Conservation (phyloP, 2,797 vertebrate species). For the Gouania willdenowi region DNA sequence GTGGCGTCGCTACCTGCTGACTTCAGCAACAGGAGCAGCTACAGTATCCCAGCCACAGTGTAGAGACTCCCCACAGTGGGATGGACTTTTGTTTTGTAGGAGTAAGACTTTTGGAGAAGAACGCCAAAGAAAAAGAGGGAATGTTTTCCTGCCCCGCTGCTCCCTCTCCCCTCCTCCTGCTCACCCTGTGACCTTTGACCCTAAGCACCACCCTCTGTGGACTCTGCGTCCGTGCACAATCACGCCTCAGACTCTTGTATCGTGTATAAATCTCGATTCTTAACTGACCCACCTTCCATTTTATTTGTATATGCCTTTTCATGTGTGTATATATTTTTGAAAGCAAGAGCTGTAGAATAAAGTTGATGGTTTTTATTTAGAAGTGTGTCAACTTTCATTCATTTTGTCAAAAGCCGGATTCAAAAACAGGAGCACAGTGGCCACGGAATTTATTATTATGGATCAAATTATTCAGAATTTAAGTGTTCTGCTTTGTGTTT, state of each 20-base stretch:
- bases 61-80: slow-evolving; percentile 45
- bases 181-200: slow-evolving; percentile 15
- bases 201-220: too few relatives aligned
- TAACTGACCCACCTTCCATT: background rate
- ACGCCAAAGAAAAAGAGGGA: background rate
- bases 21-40: slow-evolving; percentile 71
- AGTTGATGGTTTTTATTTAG: slow-evolving; percentile 68
- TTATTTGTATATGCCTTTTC: slow-evolving; percentile 42
- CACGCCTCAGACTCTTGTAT: too few relatives aligned
- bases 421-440: too few relatives aligned
- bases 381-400: slow-evolving; percentile 49
- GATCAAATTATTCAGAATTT: too few relatives aligned
- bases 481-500: too few relatives aligned
- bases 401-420: slow-evolving; percentile 6
- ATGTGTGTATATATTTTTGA: slow-evolving; percentile 68
- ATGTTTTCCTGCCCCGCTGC: slow-evolving; percentile 35
- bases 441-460: too few relatives aligned
- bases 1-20: slow-evolving; percentile 59
- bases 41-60: slow-evolving; percentile 66
- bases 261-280: too few relatives aligned
- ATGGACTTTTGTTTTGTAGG: background rate
- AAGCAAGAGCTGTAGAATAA: slow-evolving; percentile 66
- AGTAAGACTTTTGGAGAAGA: slow-evolving; percentile 3
- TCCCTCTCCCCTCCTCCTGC: slow-evolving; percentile 65
- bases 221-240: too few relatives aligned